These are phyloP conservation scores for Rhynchophorus ferrugineus DNA, from an alignment of 1,140 invertebrate genomes.

Conservation along the genomic window DNA sequence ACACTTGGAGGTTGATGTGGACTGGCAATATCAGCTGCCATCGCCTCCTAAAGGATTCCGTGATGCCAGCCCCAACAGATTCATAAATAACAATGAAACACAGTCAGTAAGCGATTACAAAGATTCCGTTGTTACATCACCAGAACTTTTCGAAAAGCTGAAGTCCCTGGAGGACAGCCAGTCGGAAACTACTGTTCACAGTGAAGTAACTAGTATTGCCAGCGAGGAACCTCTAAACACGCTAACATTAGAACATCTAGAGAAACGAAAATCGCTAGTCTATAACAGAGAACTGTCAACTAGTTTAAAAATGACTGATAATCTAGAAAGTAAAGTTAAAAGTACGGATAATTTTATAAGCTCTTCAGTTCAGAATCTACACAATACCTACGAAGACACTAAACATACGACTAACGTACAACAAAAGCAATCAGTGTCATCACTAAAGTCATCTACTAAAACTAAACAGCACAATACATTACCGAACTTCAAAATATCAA, in stretches of 20 bases:
- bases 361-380: no score
- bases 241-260: constrained; percentile 37
- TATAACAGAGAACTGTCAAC: constrained; percentile 40
- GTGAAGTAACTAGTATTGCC: constrained; percentile 27
- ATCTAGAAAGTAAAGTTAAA: constrained; percentile 12
- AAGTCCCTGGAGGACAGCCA: constrained; percentile 30
- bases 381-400: no score
- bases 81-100: constrained; percentile 30
- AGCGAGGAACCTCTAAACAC: constrained; percentile 34
- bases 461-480: constrained; percentile 21
- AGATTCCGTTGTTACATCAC: constrained; percentile 38
- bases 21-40: constrained; percentile 58
- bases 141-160: constrained; percentile 39
- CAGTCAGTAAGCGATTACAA: constrained; percentile 25
- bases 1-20: constrained; percentile 35
- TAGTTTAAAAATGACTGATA: constrained; percentile 36
- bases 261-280: constrained; percentile 38
- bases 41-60: constrained; percentile 55
- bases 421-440: constrained; percentile 6
- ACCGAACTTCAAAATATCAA: constrained; percentile 40
- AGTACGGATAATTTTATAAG: constrained; percentile 15
- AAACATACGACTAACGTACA: constrained; percentile 3
- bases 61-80: constrained; percentile 41
- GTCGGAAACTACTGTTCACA: constrained; percentile 25
- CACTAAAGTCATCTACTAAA: no score